Evolutionary conservation across 2,888 invertebrate species (phyloP), one percentile per base, ranked within the genome.

Genomic region (Calameuta filiformis): DNA sequence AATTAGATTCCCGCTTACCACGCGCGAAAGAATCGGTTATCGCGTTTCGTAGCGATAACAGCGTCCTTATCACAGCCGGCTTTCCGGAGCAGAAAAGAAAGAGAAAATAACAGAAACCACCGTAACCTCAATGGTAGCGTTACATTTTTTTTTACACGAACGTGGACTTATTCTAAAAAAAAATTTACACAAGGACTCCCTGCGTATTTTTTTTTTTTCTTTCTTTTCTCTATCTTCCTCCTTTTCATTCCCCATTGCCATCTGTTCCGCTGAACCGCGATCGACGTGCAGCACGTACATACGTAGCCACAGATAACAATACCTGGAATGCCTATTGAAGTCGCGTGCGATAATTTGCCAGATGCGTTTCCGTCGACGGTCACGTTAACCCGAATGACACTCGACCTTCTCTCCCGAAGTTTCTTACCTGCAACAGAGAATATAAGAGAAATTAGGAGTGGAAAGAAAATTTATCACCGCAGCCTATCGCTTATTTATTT

Each of bases 381-480:
- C 56, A 9, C 23, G 23, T 56, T 6, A 23, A 56, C 1, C 23
- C 56, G 9, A 23, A 23, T 23, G 9, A 23, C 15, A 9, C 56
- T 56, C 2, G 56, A 56, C 6, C 23, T 9, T 56, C 23, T 6
- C 2, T 56, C 23, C 56, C 56, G 56, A 15, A 37, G 34, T 34
- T 15, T n/a, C 81, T 85, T 81, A 84, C 84, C 85, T 85, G 80
- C 3, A 85, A 85, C 82, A 83, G n/a, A 78, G 33, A 77, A n/a
- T 76, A 31, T 71, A 35, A 23, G 30, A 31, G 56, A 9, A 33
- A 15, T 33, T 35, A 56, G 9, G 0, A 40, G 1, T 23, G 9
- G 0, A 37, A 37, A 37, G 1, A 40, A 23, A 9, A 23, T 23
- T 23, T 1, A 23, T 23, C 23, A 2, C 23, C 23, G 0, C 4